Conservation (phyloP, 1,140 invertebrate genomes). For the Dreissena polymorpha region DNA sequence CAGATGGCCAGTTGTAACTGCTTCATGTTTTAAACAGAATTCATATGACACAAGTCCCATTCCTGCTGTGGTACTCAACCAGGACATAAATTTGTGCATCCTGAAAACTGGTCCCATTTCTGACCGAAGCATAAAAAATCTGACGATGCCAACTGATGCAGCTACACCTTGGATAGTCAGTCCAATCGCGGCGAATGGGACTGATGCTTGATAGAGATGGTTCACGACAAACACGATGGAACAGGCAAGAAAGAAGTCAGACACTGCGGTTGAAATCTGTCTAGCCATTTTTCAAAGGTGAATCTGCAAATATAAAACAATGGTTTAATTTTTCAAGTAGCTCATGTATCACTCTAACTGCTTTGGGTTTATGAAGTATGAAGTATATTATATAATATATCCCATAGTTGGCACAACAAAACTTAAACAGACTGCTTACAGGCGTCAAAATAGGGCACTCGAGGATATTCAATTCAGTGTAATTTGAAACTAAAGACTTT, state of each 20-base stretch:
- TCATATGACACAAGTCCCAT: slow-evolving; percentile 59
- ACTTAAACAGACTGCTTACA: too few species aligned
- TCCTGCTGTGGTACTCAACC: slow-evolving; percentile 60
- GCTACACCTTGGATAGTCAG: slow-evolving; percentile 61
- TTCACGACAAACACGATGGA: slow-evolving; percentile 56
- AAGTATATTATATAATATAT: too few species aligned
- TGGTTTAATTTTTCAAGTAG: too few species aligned
- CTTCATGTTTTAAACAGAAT: slow-evolving; percentile 51
- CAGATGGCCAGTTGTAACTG: slow-evolving; percentile 46
- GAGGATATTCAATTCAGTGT: too few species aligned
- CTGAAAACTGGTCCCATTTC: slow-evolving; percentile 42
- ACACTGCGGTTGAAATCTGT: slow-evolving; percentile 62
- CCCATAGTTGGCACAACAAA: too few species aligned
- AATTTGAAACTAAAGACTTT: too few species aligned
- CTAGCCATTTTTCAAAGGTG: too few species aligned
- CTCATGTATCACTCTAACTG: too few species aligned
- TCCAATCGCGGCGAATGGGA: slow-evolving; percentile 55
- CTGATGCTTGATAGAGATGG: slow-evolving; percentile 11
- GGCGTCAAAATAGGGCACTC: too few species aligned
- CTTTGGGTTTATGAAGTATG: too few species aligned
- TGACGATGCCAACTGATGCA: slow-evolving; percentile 58
- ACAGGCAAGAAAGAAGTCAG: slow-evolving; percentile 61
- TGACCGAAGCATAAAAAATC: slow-evolving; percentile 56
- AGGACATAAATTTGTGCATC: slow-evolving; percentile 62
- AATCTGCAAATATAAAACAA: too few species aligned